Evolutionary conservation across 2,888 invertebrate species (phyloP), one percentile per base, ranked within the genome.

Genomic region (Aphodius sticticus): DNA sequence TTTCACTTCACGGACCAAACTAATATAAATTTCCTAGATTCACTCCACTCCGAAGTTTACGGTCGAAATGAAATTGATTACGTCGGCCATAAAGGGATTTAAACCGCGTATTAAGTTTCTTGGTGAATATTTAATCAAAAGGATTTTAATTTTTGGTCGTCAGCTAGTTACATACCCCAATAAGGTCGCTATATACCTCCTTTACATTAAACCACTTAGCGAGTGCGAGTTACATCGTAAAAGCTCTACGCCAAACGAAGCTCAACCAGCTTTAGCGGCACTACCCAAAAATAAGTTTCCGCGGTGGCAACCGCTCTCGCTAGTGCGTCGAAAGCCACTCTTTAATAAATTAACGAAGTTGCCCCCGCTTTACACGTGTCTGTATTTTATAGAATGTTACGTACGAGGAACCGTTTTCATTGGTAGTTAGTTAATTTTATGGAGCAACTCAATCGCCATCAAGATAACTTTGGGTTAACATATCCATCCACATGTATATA

Each of bases 101-200:
- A 53, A 53, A 53, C 53, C 53, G 53, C 53, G 53, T 53, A 53
- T 53, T 53, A 53, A 53, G 53, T 53, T 53, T 53, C 53, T 53
- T 53, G 53, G 74, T 74, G 74, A 74, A 74, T 74, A 74, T 74
- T 74, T 74, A 74, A 74, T 74, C 74, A 74, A 74, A 74, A 37
- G 37, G 36, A 35, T 74, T 74, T 74, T 74, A 74, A 74, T 74
- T 74, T 74, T 74, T 74, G 74, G 36, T 53, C 53, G 53, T 53
- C 53, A 53, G 53, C 9, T 53, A 53, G 53, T 7, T 53, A 53
- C 12, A 53, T 53, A 53, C 9, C 2, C 53, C 53, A 53, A 53
- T 53, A 53, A 53, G 53, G 53, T 53, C 53, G 2, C 9, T 53
- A 53, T 53, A 53, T 53, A 12, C 2, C 53, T 53, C 2, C 12